phyloP scores from a whole-genome alignment of 2,113 vertebrate genomes.

The Baryphthengus martii region DNA sequence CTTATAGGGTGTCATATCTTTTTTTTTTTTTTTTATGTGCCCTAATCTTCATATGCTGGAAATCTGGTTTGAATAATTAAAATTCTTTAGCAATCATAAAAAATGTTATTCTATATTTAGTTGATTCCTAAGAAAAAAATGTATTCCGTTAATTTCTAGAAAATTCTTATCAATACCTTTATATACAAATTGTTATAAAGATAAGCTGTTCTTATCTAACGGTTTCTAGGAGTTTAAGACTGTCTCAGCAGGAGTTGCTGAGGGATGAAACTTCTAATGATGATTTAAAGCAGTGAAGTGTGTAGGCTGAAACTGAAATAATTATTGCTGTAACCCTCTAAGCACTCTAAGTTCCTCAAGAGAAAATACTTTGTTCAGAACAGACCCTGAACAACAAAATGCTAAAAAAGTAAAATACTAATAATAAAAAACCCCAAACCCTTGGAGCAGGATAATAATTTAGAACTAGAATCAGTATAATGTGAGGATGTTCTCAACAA shows the following conservation, averaged over 20 bases:
- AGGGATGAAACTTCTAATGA: conserved; percentile 69
- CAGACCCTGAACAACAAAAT: conserved; percentile 60
- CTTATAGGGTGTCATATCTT: accelerated
- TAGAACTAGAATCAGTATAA: conserved; percentile 41
- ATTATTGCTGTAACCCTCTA: conserved; percentile 66
- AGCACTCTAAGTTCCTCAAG: conserved; percentile 60
- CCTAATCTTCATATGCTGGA: not conserved
- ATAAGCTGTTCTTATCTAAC: conserved; percentile 48
- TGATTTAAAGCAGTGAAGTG: conserved; percentile 69
- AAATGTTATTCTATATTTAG: not conserved
- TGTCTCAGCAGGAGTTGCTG: conserved; percentile 60
- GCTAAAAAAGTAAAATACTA: conserved; percentile 48
- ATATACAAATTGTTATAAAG: conserved; percentile 12
- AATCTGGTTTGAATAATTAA: not conserved
- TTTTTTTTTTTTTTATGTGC: not conserved
- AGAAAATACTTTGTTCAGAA: conserved; percentile 63
- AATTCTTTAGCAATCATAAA: not conserved
- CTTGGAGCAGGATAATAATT: conserved; percentile 51
- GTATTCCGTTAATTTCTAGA: not conserved
- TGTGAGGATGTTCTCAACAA: conserved; percentile 56
- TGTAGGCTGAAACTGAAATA: conserved; percentile 69
- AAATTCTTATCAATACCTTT: conserved; percentile 26
- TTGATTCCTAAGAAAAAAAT: not conserved
- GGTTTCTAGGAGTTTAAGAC: conserved; percentile 51
- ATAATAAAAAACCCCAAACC: not conserved